Evolutionary conservation across 2,113 vertebrate genomes (phyloP), one percentile per base, ranked within the genome.

Genomic region (Typhlomys cinereus): DNA sequence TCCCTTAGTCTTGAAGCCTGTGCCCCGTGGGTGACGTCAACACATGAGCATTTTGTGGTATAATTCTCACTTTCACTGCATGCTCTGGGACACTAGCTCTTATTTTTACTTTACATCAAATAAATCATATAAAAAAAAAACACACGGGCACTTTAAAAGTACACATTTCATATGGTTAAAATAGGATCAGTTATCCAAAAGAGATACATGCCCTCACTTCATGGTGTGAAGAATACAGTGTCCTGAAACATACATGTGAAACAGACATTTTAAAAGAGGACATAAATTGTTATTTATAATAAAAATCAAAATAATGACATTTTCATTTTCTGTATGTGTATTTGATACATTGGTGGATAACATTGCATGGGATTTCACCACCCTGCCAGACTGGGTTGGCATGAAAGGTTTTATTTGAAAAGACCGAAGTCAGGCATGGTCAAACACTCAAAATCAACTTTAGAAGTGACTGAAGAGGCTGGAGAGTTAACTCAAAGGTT

Each of bases 161-260:
- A 18, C 20, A 5, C 20, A 70, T 52, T 39, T 57, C 50, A 50
- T 15, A 13, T 50, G 21, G 14, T n/a, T 75, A 74, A 83, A 85
- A 90, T 74, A 78, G 52, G 67, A 75, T 25, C n/a, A 41, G 80
- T 81, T 31, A 2, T 44, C 85, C 34, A 50, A 91, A 88, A 93
- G 74, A 89, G 8, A 71, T 67, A 93, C 67, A 6, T 74, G 2
- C 1, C 36, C 91, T 85, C 71, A 34, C 31, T 81, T 34, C 46
- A 1, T 57, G 23, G 87, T 52, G 4, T 54, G 64, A 94, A 86
- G 36, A 87, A 81, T 59, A 62, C 41, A 50, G 21, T 81, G 85
- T 90, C 39, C 52, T 64, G 52, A 70, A 95, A 95, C 64, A 95
- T 61, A 86, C 52, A 34, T 62, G 23, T 62, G 48, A 54, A 75